Conservation (phyloP, 1,140 invertebrate genomes). For the Drosophila ohnishii region DNA sequence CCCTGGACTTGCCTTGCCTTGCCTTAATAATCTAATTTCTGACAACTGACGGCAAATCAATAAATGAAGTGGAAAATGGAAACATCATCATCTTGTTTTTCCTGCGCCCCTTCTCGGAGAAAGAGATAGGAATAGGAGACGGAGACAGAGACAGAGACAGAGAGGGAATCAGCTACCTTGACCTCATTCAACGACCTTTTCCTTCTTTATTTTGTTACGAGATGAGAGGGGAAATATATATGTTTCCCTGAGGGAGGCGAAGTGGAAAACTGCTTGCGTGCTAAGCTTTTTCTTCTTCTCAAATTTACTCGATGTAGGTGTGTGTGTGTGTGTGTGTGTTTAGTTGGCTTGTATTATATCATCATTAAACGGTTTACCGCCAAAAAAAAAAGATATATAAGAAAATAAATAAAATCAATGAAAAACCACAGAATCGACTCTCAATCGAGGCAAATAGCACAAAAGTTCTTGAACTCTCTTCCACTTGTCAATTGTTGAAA, state of each 20-base stretch:
- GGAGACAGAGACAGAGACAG: not conserved
- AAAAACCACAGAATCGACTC: slow-evolving; percentile 16
- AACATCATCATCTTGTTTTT: slow-evolving; percentile 23
- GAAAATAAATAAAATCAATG: slow-evolving; percentile 3
- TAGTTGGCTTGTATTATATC: slow-evolving; percentile 54
- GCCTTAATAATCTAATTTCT: slow-evolving; percentile 64
- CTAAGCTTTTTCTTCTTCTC: slow-evolving; percentile 28
- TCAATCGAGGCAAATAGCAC: not conserved
- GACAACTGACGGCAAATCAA: slow-evolving; percentile 67
- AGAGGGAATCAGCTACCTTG: slow-evolving; percentile 57
- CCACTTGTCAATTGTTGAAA: slow-evolving; percentile 40
- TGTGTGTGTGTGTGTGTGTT: slow-evolving; percentile 13
- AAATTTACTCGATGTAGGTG: not conserved
- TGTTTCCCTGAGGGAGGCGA: slow-evolving; percentile 7
- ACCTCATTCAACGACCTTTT: slow-evolving; percentile 72
- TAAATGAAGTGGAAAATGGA: slow-evolving; percentile 68
- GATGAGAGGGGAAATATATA: slow-evolving; percentile 4
- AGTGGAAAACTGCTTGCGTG: slow-evolving; percentile 42
- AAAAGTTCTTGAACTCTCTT: slow-evolving; percentile 29
- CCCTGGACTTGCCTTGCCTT: not conserved
- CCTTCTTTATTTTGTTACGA: not conserved
- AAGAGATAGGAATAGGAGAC: not conserved
- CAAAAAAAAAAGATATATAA: slow-evolving; percentile 10
- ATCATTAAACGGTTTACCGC: slow-evolving; percentile 48
- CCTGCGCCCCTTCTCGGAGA: not conserved